Percentiles rank a stretch among this genome's conserved stretches.
phyloP scores from a whole-genome alignment of 2,797 vertebrate species.

The Ispidina lecontei region DNA sequence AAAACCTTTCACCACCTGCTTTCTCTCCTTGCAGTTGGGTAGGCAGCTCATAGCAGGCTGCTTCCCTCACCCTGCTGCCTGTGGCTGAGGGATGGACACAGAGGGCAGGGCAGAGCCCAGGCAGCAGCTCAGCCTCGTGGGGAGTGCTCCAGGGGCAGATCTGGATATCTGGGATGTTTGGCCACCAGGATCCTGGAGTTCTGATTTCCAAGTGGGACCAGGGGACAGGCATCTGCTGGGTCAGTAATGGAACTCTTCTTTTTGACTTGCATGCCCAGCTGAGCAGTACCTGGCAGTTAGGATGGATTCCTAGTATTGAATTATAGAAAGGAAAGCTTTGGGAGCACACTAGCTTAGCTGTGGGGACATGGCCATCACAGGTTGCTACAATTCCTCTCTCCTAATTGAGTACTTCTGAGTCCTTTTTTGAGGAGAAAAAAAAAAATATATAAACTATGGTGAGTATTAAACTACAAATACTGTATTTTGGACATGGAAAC shows the following conservation, averaged over 20 bases:
- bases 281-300: neutral
- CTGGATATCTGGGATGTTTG: neutral
- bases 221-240: neutral
- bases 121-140: neutral
- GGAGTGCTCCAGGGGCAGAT: accelerated
- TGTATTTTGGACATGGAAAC: neutral
- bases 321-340: neutral
- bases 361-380: neutral
- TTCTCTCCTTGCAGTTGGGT: neutral
- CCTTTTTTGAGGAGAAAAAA: no score
- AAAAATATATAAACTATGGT: neutral
- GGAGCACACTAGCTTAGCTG: neutral
- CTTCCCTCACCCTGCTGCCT: neutral
- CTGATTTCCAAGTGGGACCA: neutral
- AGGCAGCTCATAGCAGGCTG: neutral
- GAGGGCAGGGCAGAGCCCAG: neutral
- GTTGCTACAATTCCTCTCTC: neutral
- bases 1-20: neutral
- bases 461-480: neutral
- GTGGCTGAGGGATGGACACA: neutral
- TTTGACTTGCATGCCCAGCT: neutral
- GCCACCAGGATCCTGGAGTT: neutral
- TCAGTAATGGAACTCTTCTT: neutral
- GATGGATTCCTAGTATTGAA: neutral
- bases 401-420: neutral